Evolutionary conservation across 2,888 invertebrate species (phyloP), one percentile per base, ranked within the genome.

Genomic region (Drosophila stalkeri): DNA sequence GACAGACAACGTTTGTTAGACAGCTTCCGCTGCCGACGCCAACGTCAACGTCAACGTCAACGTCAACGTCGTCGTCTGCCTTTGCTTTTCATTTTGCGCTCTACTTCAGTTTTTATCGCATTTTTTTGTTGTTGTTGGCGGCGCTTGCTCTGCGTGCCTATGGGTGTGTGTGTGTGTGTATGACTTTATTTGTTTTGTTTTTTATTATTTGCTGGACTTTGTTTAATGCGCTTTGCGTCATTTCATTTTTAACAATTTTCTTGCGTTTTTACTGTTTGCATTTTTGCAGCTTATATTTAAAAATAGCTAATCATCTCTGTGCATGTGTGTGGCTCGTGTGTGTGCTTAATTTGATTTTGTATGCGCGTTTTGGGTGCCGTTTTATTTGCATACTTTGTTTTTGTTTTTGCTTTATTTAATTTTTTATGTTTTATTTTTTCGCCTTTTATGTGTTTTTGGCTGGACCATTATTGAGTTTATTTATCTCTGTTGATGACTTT

Each of bases 141-240:
- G 69, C 84, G 75, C 80, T 79, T 70, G 51, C 66, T 54, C 18
- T 6, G n/a, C 49, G 49, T 31, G 31, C 18, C 27, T 27, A 4
- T 16, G 47, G 4, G 3, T 47, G 9, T 16, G 3, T 51, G 6
- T 11, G 1, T n/a, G 27, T 27, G 14, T 23, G 16, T 68, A 65
- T 59, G 71, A 72, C 81, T 81, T 75, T 74, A 54, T 69, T 27
- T 27, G 62, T 75, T 39, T 56, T n/a, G n/a, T n/a, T 54, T 18
- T 51, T 51, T 54, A 6, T 37, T 37, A 46, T 46, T 39, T 56
- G 16, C 49, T 54, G 77, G 77, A 82, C 75, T 86, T 75, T 80
- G 77, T 56, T 87, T 78, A 85, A 89, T 89, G 88, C 86, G 86
- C 83, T 78, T 85, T 86, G 86, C 85, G 78, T 87, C 88, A 87